A percentile compares a stretch with the other conserved stretches of the same genome.
Evolutionary conservation across 2,797 vertebrate species (phyloP).

Genomic region (Mallotus villosus): DNA sequence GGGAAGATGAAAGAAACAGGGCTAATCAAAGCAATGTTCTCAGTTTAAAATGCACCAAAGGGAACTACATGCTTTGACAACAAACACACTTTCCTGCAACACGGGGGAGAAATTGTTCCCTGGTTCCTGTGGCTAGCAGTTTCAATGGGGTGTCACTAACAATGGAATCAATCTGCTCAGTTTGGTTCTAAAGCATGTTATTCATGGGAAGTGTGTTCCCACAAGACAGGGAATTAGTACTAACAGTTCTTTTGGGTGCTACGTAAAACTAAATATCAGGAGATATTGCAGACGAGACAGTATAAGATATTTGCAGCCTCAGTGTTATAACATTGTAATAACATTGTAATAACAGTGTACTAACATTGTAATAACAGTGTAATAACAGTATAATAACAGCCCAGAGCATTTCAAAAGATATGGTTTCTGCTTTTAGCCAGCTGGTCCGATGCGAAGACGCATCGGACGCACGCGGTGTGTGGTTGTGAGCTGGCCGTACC

Average conservation of each 20-base stretch:
- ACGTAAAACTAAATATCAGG: too few species aligned
- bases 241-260: not conserved
- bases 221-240: not conserved
- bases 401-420: too few species aligned
- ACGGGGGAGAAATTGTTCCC: constrained; percentile 32
- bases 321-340: too few species aligned
- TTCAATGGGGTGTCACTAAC: not conserved
- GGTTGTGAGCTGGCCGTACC: constrained; percentile 47
- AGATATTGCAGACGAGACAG: too few species aligned
- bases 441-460: too few species aligned
- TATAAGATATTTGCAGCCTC: too few species aligned
- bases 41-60: constrained; percentile 42
- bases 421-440: too few species aligned
- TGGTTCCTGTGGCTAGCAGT: not conserved
- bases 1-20: constrained; percentile 47
- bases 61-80: constrained; percentile 42
- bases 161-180: not conserved
- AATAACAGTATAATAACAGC: too few species aligned
- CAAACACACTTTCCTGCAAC: constrained; percentile 36
- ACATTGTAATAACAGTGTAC: too few species aligned
- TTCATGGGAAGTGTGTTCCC: not conserved
- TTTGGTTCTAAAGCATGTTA: not conserved
- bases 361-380: too few species aligned
- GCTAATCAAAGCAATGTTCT: constrained; percentile 44
- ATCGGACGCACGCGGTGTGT: too few species aligned